Conservation (phyloP, 1,140 invertebrate species). For the Saccostrea glomerata region DNA sequence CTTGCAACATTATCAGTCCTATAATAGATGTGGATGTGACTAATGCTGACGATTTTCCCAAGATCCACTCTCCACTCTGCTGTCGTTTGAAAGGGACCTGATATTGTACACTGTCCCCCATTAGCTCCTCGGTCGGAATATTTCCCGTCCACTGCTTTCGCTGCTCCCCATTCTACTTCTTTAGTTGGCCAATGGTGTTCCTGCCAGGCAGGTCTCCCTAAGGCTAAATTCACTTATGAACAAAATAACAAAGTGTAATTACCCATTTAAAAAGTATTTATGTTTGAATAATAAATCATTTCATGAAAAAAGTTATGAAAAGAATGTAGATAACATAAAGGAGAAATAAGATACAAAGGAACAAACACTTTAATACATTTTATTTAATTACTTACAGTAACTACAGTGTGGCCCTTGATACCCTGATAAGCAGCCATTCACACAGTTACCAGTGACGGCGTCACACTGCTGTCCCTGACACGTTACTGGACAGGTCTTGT, state of each 20-base stretch:
- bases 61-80: not conserved
- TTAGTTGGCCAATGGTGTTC: not conserved
- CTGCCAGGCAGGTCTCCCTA: not conserved
- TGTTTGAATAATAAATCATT: too few relatives aligned
- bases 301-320: too few relatives aligned
- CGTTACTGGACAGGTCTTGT: not conserved
- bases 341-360: too few relatives aligned
- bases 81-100: not conserved
- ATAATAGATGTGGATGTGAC: not conserved
- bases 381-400: not conserved
- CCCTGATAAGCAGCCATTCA: not conserved
- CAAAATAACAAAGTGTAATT: too few relatives aligned
- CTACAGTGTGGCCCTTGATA: not conserved
- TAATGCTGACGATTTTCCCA: not conserved
- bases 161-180: not conserved
- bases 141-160: not conserved
- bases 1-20: not conserved
- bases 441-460: not conserved
- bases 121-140: not conserved
- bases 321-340: too few relatives aligned
- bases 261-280: too few relatives aligned
- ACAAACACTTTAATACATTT: too few relatives aligned
- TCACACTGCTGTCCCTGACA: not conserved
- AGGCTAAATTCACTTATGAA: not conserved
- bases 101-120: not conserved